Evolutionary conservation across 2,888 invertebrate genomes (phyloP).

Genomic region (Drosophila quinaria): DNA sequence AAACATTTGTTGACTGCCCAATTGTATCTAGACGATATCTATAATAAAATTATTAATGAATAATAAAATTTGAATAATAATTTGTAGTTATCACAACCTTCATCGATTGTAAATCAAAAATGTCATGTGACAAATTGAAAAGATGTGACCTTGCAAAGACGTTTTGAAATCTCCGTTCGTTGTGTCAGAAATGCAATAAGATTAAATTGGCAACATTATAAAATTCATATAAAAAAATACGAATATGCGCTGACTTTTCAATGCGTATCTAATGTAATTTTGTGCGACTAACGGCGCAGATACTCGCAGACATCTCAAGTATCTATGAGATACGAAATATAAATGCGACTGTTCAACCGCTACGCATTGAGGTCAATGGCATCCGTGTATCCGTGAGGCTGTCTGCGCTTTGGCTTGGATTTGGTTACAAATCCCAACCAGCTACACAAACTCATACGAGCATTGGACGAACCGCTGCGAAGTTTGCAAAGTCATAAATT

Average conservation of each 20-base stretch:
- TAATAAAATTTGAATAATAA: not conserved
- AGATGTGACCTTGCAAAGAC: conserved; percentile 31
- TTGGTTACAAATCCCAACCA: conserved; percentile 56
- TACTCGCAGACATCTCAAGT: conserved; percentile 22
- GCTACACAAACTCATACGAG: conserved; percentile 15
- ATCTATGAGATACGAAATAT: conserved; percentile 42
- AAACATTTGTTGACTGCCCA: not conserved
- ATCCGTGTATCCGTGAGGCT: conserved; percentile 48
- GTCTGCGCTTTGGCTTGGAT: conserved; percentile 44
- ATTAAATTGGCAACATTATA: conserved; percentile 31
- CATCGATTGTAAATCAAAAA: not conserved
- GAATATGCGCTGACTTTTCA: conserved; percentile 13
- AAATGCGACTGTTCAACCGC: conserved; percentile 52
- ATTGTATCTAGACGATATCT: not conserved
- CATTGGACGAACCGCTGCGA: conserved; percentile 44
- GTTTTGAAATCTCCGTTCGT: conserved; percentile 4
- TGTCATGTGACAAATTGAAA: not conserved
- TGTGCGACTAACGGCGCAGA: conserved; percentile 29
- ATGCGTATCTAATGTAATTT: conserved; percentile 50
- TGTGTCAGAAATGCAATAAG: conserved; percentile 2
- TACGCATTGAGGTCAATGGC: conserved; percentile 78
- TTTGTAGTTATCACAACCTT: not conserved
- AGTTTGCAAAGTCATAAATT: conserved; percentile 79
- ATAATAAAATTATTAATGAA: not conserved
- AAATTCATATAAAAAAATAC: conserved; percentile 18